phyloP scores from a whole-genome alignment of 2,888 invertebrate genomes.

The Microdon myrmicae region DNA sequence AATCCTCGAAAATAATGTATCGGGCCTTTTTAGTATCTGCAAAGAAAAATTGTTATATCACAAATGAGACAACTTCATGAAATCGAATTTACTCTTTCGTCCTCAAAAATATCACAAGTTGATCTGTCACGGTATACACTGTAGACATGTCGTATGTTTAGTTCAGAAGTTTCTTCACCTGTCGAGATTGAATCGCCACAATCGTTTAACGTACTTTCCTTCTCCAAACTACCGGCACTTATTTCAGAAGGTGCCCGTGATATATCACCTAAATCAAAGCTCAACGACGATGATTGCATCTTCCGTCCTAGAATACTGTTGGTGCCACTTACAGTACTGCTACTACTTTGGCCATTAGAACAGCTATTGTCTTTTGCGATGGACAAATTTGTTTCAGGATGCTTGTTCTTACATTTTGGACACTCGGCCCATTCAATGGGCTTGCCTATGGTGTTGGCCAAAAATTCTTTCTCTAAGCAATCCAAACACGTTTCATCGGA shows the following conservation, averaged over 20 bases:
- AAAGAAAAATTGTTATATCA: conserved; percentile 1
- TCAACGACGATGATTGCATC: conserved; percentile 40
- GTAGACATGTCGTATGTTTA: conserved; percentile 30
- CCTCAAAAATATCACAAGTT: conserved; percentile 60
- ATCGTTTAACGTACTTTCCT: neutral
- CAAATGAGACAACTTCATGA: neutral
- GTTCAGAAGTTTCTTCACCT: neutral
- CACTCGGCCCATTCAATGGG: conserved; percentile 61
- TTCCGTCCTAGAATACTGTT: conserved; percentile 34
- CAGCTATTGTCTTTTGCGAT: conserved; percentile 40
- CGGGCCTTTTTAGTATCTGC: conserved; percentile 50
- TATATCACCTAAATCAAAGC: conserved; percentile 48
- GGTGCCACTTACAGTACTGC: conserved; percentile 36
- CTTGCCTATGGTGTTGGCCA: conserved; percentile 64
- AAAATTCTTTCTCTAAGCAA: conserved; percentile 64
- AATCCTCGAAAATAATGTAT: conserved; percentile 59
- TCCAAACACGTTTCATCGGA: conserved; percentile 64
- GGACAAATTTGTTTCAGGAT: conserved; percentile 49
- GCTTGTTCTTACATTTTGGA: conserved; percentile 59
- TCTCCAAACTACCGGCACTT: neutral
- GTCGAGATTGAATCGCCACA: neutral
- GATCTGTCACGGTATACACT: conserved; percentile 58
- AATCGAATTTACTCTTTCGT: conserved; percentile 55
- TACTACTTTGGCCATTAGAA: conserved; percentile 38
- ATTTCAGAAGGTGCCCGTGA: conserved; percentile 19